These are phyloP conservation scores for Bembecia ichneumoniformis DNA, from an alignment of 2,888 invertebrate species.

Conservation along the genomic window DNA sequence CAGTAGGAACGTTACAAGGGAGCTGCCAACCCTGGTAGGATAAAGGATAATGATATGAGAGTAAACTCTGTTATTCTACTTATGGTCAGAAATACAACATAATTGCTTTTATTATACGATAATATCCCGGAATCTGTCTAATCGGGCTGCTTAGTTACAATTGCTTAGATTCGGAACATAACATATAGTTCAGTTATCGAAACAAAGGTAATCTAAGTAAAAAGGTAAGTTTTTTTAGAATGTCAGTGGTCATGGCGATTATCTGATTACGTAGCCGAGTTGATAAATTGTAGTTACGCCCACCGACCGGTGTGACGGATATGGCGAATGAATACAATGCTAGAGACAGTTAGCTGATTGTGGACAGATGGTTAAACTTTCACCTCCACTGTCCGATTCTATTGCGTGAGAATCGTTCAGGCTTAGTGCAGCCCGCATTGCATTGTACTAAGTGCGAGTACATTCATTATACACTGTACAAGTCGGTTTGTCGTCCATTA, in stretches of 20 bases:
- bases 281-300: conserved; percentile 31
- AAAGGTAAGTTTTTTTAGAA: not conserved
- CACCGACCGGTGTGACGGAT: conserved; percentile 26
- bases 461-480: not conserved
- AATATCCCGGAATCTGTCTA: too few relatives aligned
- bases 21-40: too few relatives aligned
- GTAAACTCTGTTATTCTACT: too few relatives aligned
- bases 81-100: too few relatives aligned
- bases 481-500: not conserved
- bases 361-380: conserved; percentile 53
- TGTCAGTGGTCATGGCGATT: not conserved
- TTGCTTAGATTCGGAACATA: too few relatives aligned
- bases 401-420: conserved; percentile 37
- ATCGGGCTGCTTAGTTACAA: too few relatives aligned
- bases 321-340: conserved; percentile 22
- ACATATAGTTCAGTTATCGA: too few relatives aligned
- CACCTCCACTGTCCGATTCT: conserved; percentile 44
- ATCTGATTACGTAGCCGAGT: conserved; percentile 13
- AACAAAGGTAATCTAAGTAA: too few relatives aligned
- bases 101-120: too few relatives aligned
- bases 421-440: not conserved
- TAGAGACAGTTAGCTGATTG: conserved; percentile 32
- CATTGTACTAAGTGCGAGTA: not conserved
- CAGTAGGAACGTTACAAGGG: too few relatives aligned
- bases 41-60: too few relatives aligned